Evolutionary conservation across 2,113 vertebrate genomes (phyloP), one percentile per base, ranked within the genome.

Genomic region (Silurus meridionalis): DNA sequence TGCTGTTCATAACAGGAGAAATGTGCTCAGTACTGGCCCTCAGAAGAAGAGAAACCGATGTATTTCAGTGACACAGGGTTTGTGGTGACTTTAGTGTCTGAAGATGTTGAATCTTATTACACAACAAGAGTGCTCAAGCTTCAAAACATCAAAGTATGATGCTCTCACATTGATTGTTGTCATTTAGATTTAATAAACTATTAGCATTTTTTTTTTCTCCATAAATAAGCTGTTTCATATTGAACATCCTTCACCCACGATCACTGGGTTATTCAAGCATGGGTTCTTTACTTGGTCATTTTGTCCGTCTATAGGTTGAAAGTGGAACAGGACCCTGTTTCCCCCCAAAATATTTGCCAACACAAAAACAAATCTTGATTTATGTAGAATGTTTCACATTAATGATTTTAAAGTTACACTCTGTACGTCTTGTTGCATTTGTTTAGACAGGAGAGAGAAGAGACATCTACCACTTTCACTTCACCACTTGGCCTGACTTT

Each of bases 401-500:
- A 53, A 2, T 64, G 4, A 67, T 28, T 50, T 25, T 71, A 58
- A 67, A 4, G 53, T 69, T 57, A 28, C n/a, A 69, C 8, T 53
- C 50, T 69, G n/a, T n/a, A 21, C 60, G 25, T 80, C 8, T 8
- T 69, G 21, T 55, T 55, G 19, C 4, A 28, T 8, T n/a, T 85
- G 28, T 90, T 84, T 57, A 99, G 98, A 97, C 95, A 46, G 95
- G 93, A 6, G 97, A 98, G 86, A 94, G 92, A 69, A 96, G 97
- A 94, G 93, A 96, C 88, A 96, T 99, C 91, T 97, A 95, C 92
- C 98, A 99, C 93, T 99, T 98, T 94, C 98, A 99, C 94, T 99
- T 99, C 94, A 99, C 98, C 83, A 97, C 97, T 0, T 99, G 98
- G 98, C 98, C 98, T 90, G 98, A 99, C 92, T 99, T 99, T 50